These are phyloP conservation scores for Notothenia coriiceps DNA, from an alignment of 2,113 vertebrate species.

Conservation along the genomic window DNA sequence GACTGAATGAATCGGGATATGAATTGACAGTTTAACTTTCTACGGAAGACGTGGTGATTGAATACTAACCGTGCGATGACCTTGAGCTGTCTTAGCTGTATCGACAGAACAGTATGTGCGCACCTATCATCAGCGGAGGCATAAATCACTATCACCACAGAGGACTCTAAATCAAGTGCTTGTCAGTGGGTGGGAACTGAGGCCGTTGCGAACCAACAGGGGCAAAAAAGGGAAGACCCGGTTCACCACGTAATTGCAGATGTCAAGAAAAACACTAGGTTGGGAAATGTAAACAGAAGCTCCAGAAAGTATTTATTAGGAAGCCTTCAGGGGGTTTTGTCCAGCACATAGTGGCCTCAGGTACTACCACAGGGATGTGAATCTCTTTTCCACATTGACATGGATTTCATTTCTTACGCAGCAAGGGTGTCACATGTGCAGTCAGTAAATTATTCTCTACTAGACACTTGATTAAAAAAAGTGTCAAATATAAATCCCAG, in stretches of 20 bases:
- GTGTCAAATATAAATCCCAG: conserved; percentile 55
- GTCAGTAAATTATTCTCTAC: conserved; percentile 48
- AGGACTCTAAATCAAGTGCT: conserved; percentile 76
- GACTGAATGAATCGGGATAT: conserved; percentile 55
- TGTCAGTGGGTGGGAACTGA: conserved; percentile 72
- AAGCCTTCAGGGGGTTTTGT: conserved; percentile 49
- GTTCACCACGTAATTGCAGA: conserved; percentile 72
- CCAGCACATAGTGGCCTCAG: conserved; percentile 18
- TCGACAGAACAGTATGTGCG: conserved; percentile 81
- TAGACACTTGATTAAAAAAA: conserved; percentile 52
- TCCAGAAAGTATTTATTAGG: conserved; percentile 64
- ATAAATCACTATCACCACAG: conserved; percentile 75
- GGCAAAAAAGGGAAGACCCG: conserved; percentile 66
- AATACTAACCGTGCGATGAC: conserved; percentile 69
- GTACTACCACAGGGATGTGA: conserved; percentile 11
- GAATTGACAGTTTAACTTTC: conserved; percentile 62
- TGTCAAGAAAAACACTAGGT: conserved; percentile 75
- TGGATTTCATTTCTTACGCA: conserved; percentile 38
- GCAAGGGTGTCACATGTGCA: conserved; percentile 1
- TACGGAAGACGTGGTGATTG: conserved; percentile 63
- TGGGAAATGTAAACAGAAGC: conserved; percentile 76
- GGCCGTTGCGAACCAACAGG: conserved; percentile 42
- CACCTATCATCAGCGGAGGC: conserved; percentile 77
- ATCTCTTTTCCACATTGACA: conserved; percentile 28
- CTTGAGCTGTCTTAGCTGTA: conserved; percentile 74